Conservation (phyloP, 2,888 invertebrate genomes). For the Arge pagana region DNA sequence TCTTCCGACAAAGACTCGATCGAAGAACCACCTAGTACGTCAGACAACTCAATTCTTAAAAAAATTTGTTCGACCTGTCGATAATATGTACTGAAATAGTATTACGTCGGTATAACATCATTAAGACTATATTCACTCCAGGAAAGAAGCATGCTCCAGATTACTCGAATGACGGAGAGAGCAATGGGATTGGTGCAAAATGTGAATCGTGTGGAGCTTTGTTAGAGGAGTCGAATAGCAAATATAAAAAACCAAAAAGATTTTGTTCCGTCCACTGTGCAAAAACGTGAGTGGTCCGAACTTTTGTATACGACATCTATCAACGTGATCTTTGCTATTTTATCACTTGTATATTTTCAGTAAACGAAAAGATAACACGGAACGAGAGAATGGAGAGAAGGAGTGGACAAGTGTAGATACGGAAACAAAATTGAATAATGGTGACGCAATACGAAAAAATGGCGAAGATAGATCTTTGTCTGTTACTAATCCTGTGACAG, state of each 20-base stretch:
- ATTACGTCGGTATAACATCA: background rate
- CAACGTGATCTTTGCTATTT: constrained; percentile 4
- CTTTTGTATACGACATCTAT: constrained; percentile 15
- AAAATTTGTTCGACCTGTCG: too few relatives aligned
- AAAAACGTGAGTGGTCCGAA: constrained; percentile 60
- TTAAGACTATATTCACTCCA: constrained; percentile 32
- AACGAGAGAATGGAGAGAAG: constrained; percentile 46
- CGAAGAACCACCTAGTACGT: constrained; percentile 81
- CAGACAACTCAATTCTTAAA: constrained; percentile 1
- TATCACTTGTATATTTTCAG: constrained; percentile 30
- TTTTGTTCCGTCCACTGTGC: constrained; percentile 79
- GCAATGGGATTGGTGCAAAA: constrained; percentile 60
- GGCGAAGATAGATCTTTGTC: constrained; percentile 57
- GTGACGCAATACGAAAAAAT: constrained; percentile 46
- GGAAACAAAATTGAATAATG: constrained; percentile 44
- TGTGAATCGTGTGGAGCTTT: constrained; percentile 78
- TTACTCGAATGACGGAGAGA: constrained; percentile 44
- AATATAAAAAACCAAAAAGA: constrained; percentile 75
- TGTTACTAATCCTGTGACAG: constrained; percentile 32
- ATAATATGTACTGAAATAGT: background rate
- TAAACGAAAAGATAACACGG: constrained; percentile 50
- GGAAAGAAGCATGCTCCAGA: constrained; percentile 58
- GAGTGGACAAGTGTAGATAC: constrained; percentile 53
- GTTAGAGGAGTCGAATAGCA: constrained; percentile 51
- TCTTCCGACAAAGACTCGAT: constrained; percentile 64